Evolutionary conservation across 2,888 invertebrate species (phyloP), one percentile per base, ranked within the genome.

Genomic region (Amiota communis): DNA sequence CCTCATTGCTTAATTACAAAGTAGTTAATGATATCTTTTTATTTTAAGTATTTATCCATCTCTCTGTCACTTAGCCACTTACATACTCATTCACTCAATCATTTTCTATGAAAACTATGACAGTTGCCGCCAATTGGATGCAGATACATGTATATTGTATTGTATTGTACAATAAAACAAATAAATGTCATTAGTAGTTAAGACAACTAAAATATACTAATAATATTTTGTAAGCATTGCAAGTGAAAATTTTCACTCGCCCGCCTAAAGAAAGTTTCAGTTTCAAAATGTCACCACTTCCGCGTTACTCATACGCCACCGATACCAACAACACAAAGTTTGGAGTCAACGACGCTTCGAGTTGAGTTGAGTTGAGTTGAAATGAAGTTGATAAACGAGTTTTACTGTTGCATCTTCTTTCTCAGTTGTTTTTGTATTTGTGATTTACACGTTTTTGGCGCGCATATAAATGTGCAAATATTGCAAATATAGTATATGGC

Each of bases 291-390:
- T 17, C 11, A 23, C 67, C 51, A 68, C 85, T 85, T 85, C 83
- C 83, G 83, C 83, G 79, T 83, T 85, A 85, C 83, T 79, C 83
- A 85, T 80, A 74, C 81, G 85, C 78, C 79, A 76, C 65, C 69
- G 56, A 53, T 20, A 15, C 13, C 68, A 83, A 81, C 82, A 51
- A 13, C 11, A n/a, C 13, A 17, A 74, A 71, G 36, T 20, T 36
- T 36, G 36, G 6, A 36, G 36, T 36, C 36, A 36, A 36, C 36
- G 36, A 36, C 36, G 36, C 36, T 36, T 36, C 36, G 36, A 36
- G 36, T 6, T 6, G 3, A 36, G 36, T 36, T 36, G 3, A 4
- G 36, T 6, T 36, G 36, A 36, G 36, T 36, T 36, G 36, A 36
- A 36, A 36, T 36, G 8, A 36, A 36, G 36, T 36, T 36, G 36